Evolutionary conservation across 2,113 vertebrate species (phyloP).

Genomic region (Nicator chloris): DNA sequence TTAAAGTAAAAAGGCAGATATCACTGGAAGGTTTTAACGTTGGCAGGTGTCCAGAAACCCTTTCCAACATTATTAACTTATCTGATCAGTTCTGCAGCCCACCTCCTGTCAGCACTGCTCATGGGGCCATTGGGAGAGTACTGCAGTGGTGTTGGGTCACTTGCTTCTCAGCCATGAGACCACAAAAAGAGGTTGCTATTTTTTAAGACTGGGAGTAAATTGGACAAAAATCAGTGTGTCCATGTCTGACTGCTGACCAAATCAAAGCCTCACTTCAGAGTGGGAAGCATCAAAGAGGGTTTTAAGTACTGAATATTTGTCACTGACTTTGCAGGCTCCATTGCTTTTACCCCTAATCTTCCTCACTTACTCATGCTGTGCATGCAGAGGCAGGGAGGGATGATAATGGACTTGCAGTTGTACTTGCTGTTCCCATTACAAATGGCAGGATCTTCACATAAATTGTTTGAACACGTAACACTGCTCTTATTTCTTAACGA

Average conservation of each 20-base stretch:
- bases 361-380: constrained; percentile 8
- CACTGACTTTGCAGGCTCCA: not conserved
- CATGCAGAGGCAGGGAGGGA: not conserved
- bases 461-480: constrained; percentile 24
- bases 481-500: constrained; percentile 43
- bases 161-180: not conserved
- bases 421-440: constrained; percentile 39
- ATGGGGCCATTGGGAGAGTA: not conserved
- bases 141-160: not conserved
- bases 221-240: not conserved
- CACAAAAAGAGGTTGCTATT: not conserved
- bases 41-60: not conserved
- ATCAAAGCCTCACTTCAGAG: not conserved
- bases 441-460: constrained; percentile 19
- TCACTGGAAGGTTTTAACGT: not conserved
- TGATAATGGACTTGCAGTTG: constrained; percentile 41
- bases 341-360: constrained; percentile 11
- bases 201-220: not conserved
- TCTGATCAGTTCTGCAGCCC: not conserved
- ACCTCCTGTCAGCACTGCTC: not conserved
- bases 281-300: not conserved
- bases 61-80: not conserved
- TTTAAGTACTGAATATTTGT: constrained; percentile 17
- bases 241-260: not conserved
- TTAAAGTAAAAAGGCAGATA: constrained; percentile 1